These are phyloP conservation scores for Herpailurus yagouaroundi DNA, from an alignment of 2,113 vertebrate species.

Conservation along the genomic window DNA sequence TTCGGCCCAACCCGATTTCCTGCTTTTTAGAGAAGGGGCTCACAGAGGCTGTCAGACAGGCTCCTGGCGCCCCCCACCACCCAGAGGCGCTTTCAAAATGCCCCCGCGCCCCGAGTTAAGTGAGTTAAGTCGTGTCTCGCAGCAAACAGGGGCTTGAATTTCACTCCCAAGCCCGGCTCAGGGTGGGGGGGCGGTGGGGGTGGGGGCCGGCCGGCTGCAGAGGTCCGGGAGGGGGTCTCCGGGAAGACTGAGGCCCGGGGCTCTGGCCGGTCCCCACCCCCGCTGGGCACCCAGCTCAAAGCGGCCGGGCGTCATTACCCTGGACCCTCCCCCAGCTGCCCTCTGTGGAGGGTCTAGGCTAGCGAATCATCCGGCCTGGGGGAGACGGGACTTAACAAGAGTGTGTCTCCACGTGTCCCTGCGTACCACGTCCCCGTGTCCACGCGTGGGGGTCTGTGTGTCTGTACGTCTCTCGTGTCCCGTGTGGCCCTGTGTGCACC, in stretches of 20 bases:
- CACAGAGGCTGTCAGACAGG: constrained; percentile 19
- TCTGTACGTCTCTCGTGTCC: not conserved
- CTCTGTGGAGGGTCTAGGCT: not conserved
- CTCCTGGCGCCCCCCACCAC: constrained; percentile 28
- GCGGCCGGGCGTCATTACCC: not conserved
- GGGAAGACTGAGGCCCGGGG: not conserved
- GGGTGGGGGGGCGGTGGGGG: not conserved
- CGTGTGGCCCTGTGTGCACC: not conserved
- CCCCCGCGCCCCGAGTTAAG: not conserved
- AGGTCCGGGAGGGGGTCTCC: not conserved
- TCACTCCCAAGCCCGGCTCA: not conserved
- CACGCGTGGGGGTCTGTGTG: fast-evolving
- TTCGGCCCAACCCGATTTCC: constrained; percentile 60
- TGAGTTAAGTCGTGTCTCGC: not conserved
- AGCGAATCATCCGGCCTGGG: not conserved
- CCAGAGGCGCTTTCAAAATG: constrained; percentile 41
- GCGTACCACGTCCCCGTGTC: not conserved
- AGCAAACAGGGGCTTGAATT: constrained; percentile 59
- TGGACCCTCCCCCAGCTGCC: fast-evolving
- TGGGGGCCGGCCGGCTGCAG: not conserved
- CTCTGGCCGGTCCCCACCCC: not conserved
- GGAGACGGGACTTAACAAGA: fast-evolving
- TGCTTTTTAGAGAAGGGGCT: constrained; percentile 67
- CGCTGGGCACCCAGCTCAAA: fast-evolving
- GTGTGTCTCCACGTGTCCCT: not conserved